These are phyloP conservation scores for Anorthoa munda DNA, from an alignment of 2,888 invertebrate species.

Conservation along the genomic window DNA sequence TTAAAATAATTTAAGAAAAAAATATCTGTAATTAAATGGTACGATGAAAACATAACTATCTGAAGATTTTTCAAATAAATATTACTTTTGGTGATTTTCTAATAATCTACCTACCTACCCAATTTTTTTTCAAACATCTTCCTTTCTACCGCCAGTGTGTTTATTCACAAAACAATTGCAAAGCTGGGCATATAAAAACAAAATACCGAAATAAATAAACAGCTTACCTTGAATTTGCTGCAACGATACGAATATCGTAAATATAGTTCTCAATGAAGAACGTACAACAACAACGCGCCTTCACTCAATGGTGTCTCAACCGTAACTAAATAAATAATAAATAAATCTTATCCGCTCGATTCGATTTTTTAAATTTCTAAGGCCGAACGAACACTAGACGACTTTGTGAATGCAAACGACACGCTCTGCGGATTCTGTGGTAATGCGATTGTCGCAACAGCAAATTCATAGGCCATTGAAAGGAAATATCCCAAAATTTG, in stretches of 20 bases:
- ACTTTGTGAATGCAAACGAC: slow-evolving; percentile 12
- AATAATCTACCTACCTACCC: no score
- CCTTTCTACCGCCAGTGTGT: no score
- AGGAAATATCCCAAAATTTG: slow-evolving; percentile 50
- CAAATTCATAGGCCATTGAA: slow-evolving; percentile 17
- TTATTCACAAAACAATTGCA: neutral
- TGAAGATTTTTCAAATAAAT: no score
- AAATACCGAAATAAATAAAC: neutral
- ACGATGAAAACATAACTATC: no score
- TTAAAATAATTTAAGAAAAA: no score
- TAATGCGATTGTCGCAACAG: slow-evolving; percentile 49
- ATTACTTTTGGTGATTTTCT: no score
- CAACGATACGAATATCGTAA: slow-evolving; percentile 22
- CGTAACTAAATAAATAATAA: slow-evolving; percentile 48
- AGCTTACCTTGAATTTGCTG: slow-evolving; percentile 37
- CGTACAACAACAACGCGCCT: slow-evolving; percentile 30
- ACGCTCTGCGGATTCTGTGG: slow-evolving; percentile 38
- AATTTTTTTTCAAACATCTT: no score
- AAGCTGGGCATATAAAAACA: neutral
- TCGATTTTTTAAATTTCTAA: slow-evolving; percentile 43
- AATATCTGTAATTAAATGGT: no score
- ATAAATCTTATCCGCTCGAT: slow-evolving; percentile 17
- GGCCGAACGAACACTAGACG: slow-evolving; percentile 20
- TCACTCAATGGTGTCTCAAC: slow-evolving; percentile 37
- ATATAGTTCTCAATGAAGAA: slow-evolving; percentile 2